Conservation (phyloP, 2,888 invertebrate species). For the Theodoxus fluviatilis region DNA sequence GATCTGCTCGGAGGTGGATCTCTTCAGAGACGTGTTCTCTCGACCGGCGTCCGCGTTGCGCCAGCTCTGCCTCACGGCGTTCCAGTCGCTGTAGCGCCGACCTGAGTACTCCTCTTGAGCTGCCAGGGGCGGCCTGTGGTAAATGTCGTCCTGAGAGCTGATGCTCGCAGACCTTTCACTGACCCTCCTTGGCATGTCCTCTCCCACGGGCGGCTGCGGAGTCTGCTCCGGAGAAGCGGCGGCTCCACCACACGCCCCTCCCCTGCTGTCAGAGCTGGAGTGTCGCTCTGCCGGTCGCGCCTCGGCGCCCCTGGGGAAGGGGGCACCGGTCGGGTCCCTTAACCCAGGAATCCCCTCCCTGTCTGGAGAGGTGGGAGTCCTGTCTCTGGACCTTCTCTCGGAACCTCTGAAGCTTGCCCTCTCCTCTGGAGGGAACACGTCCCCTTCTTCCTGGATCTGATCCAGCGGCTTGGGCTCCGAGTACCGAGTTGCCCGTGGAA, state of each 20-base stretch:
- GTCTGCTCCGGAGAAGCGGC: too few species aligned
- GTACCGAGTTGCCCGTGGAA: conserved; percentile 8
- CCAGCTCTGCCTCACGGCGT: conserved; percentile 23
- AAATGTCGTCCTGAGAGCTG: not conserved
- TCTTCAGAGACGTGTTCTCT: conserved; percentile 29
- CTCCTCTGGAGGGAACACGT: not conserved
- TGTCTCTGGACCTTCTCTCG: too few species aligned
- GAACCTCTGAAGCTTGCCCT: conserved; percentile 7
- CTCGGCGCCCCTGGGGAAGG: too few species aligned
- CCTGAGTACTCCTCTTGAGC: conserved; percentile 13
- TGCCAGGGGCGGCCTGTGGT: not conserved
- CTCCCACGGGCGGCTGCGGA: too few species aligned
- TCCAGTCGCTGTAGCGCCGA: conserved; percentile 9
- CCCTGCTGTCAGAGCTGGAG: too few species aligned
- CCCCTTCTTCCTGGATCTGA: conserved; percentile 47
- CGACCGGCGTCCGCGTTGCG: conserved; percentile 18
- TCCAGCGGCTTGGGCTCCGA: conserved; percentile 41
- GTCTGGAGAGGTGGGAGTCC: too few species aligned
- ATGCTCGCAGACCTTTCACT: not conserved
- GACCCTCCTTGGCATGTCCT: too few species aligned
- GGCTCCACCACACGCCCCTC: too few species aligned
- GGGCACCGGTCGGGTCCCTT: too few species aligned
- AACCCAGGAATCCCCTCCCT: too few species aligned
- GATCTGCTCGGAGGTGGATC: conserved; percentile 32
- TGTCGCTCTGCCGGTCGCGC: too few species aligned